Evolutionary conservation across 2,113 vertebrate genomes (phyloP).

Genomic region (Leuciscus idus): DNA sequence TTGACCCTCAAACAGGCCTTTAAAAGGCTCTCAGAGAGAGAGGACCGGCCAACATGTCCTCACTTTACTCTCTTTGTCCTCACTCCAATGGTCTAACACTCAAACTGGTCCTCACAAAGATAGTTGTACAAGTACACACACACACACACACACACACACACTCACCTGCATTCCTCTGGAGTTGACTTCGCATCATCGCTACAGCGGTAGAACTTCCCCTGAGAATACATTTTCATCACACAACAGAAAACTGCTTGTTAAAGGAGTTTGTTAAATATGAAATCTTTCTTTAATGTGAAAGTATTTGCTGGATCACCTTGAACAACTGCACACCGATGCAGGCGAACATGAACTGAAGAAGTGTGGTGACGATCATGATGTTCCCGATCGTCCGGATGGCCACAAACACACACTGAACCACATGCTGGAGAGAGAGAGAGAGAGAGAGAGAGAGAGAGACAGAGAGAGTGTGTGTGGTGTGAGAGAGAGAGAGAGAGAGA

Average conservation of each 20-base stretch:
- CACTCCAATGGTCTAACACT: too few species aligned
- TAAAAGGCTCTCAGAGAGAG: too few species aligned
- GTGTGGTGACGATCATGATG: constrained; percentile 99
- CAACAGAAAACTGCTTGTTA: neutral
- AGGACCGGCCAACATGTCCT: too few species aligned
- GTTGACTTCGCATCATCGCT: constrained; percentile 95
- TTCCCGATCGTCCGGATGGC: constrained; percentile 98
- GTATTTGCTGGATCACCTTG: constrained; percentile 78
- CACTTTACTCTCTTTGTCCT: too few species aligned
- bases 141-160: constrained; percentile 14
- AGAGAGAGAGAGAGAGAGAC: constrained; percentile 28
- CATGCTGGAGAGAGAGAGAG: constrained; percentile 78
- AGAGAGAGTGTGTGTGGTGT: too few species aligned
- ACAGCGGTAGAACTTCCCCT: constrained; percentile 98
- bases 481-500: too few species aligned
- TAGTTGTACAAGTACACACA: too few species aligned
- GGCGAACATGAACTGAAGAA: constrained; percentile 98
- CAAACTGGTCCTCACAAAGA: too few species aligned
- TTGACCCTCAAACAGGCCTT: too few species aligned
- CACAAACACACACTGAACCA: constrained; percentile 98
- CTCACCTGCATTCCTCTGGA: constrained; percentile 92
- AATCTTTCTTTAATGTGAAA: neutral
- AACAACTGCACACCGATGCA: constrained; percentile 98
- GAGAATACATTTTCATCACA: constrained; percentile 4
- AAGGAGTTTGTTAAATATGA: neutral